phyloP scores from a whole-genome alignment of 2,888 invertebrate genomes.

The Polyploca ridens region DNA sequence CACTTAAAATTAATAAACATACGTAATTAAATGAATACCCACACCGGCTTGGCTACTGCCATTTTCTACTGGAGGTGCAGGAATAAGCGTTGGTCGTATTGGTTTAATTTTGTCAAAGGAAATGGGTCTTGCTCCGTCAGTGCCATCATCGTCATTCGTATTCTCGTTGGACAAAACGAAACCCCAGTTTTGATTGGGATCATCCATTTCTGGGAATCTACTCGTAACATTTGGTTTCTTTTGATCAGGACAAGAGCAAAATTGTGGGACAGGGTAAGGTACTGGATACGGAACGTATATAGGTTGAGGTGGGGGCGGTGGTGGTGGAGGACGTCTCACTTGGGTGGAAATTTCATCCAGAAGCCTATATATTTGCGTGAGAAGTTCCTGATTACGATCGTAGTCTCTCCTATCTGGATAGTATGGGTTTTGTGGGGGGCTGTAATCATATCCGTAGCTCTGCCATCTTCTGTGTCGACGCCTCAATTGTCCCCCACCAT shows the following conservation, averaged over 20 bases:
- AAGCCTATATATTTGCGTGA: slow-evolving; percentile 56
- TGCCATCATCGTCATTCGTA: slow-evolving; percentile 39
- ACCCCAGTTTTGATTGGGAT: slow-evolving; percentile 66
- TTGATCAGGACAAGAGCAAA: slow-evolving; percentile 38
- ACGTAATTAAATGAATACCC: slow-evolving; percentile 14
- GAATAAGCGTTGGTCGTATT: slow-evolving; percentile 34
- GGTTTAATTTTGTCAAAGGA: slow-evolving; percentile 56
- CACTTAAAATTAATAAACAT: not conserved
- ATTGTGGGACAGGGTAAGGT: slow-evolving; percentile 50
- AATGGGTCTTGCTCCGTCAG: slow-evolving; percentile 63
- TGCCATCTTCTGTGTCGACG: slow-evolving; percentile 63
- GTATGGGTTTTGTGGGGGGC: slow-evolving; percentile 44
- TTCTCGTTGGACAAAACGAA: slow-evolving; percentile 40
- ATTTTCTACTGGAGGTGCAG: slow-evolving; percentile 52
- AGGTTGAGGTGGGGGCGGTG: slow-evolving; percentile 59
- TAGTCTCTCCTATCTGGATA: slow-evolving; percentile 58
- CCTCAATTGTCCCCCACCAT: slow-evolving; percentile 37
- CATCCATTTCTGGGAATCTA: slow-evolving; percentile 60
- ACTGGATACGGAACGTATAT: slow-evolving; percentile 70
- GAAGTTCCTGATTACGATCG: slow-evolving; percentile 53
- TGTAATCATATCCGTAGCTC: slow-evolving; percentile 60
- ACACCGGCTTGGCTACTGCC: slow-evolving; percentile 43
- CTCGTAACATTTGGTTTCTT: slow-evolving; percentile 36
- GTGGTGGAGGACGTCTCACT: slow-evolving; percentile 47
- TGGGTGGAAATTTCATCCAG: slow-evolving; percentile 63